These are phyloP conservation scores for Eurypyga helias DNA, from an alignment of 2,113 vertebrate species.

Conservation along the genomic window DNA sequence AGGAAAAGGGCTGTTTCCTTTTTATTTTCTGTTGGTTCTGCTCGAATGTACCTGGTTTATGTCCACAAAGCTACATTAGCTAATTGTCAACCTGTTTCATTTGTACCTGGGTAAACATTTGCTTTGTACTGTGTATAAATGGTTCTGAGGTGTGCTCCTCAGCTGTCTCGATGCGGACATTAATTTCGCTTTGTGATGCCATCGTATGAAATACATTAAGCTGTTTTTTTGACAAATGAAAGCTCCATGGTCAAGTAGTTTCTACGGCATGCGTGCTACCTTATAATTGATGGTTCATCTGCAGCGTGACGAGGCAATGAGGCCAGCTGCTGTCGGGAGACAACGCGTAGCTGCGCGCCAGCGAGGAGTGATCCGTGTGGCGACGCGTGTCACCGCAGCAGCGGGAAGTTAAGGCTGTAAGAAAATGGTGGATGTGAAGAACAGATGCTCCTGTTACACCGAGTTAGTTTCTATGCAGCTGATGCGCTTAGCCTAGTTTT, in stretches of 20 bases:
- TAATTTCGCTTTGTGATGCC: slow-evolving; percentile 70
- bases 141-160: slow-evolving; percentile 76
- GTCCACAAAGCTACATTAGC: slow-evolving; percentile 79
- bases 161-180: slow-evolving; percentile 68
- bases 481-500: slow-evolving; percentile 54
- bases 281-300: neutral
- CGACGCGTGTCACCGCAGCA: neutral
- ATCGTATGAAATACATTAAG: slow-evolving; percentile 68
- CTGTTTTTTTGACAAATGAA: slow-evolving; percentile 73
- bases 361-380: neutral
- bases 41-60: slow-evolving; percentile 75
- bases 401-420: neutral
- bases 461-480: slow-evolving; percentile 52
- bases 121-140: slow-evolving; percentile 72
- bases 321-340: neutral
- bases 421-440: slow-evolving; percentile 43
- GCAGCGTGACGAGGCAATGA: accelerated
- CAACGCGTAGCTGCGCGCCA: accelerated
- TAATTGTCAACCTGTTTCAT: slow-evolving; percentile 76
- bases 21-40: slow-evolving; percentile 74
- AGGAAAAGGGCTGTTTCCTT: slow-evolving; percentile 69
- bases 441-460: slow-evolving; percentile 56
- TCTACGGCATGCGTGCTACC: slow-evolving; percentile 1
- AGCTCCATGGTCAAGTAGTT: slow-evolving; percentile 61
- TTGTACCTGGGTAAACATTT: slow-evolving; percentile 76